These are phyloP conservation scores for Leptura quadrifasciata DNA, from an alignment of 2,888 invertebrate species.

Conservation along the genomic window DNA sequence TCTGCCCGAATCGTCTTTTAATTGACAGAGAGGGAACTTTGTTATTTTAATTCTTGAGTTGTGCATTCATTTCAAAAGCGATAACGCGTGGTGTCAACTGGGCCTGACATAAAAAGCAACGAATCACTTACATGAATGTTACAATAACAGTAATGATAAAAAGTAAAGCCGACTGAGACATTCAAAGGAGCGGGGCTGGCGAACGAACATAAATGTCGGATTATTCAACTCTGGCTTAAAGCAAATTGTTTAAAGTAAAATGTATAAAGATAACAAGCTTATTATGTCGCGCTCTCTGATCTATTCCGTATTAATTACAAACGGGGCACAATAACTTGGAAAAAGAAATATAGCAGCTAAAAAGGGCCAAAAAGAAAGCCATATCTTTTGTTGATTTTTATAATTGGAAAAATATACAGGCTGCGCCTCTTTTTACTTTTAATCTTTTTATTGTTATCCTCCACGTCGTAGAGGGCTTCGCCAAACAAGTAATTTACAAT, in stretches of 20 bases:
- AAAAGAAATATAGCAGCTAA: not conserved
- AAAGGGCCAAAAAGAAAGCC: not conserved
- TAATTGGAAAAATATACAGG: conserved; percentile 19
- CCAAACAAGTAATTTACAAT: too few relatives aligned
- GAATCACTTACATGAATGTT: conserved; percentile 17
- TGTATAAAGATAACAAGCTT: conserved; percentile 26
- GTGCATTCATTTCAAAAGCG: conserved; percentile 47
- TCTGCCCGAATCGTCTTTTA: conserved; percentile 46
- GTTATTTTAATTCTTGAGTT: conserved; percentile 52
- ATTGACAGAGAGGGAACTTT: conserved; percentile 52
- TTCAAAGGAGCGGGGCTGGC: conserved; percentile 14
- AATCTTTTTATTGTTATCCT: not conserved
- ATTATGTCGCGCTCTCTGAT: conserved; percentile 23
- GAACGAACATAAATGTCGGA: conserved; percentile 17
- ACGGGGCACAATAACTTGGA: not conserved
- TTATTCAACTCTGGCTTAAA: conserved; percentile 1
- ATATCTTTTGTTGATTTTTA: conserved; percentile 19
- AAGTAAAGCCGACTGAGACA: conserved; percentile 17
- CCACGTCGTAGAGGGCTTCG: not conserved
- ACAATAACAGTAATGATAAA: conserved; percentile 30
- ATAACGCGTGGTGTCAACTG: conserved; percentile 47
- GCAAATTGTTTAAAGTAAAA: conserved; percentile 28
- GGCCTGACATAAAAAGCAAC: conserved; percentile 43
- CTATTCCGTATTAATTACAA: conserved; percentile 24
- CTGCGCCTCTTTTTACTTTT: not conserved